Evolutionary conservation across 2,113 vertebrate species (phyloP).

Genomic region (Stigmatopora argus): DNA sequence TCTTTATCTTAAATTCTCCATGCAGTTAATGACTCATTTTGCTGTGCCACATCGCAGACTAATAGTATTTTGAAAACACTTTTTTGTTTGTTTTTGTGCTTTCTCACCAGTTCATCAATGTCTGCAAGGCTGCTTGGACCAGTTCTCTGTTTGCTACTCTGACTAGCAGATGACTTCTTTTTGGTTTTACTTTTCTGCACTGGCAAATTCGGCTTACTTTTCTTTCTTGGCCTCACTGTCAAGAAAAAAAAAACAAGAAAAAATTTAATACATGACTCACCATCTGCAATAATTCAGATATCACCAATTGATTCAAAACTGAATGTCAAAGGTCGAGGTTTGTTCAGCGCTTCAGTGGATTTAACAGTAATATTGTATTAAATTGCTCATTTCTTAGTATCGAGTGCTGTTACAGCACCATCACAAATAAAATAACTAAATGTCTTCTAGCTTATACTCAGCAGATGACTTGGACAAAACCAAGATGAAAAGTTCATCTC

Average conservation of each 20-base stretch:
- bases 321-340: too few species aligned
- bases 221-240: conserved; percentile 87
- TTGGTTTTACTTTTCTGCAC: conserved; percentile 65
- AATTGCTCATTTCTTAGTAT: too few species aligned
- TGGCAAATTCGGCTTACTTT: conserved; percentile 66
- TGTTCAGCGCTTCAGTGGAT: too few species aligned
- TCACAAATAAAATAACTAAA: too few species aligned
- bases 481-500: neutral
- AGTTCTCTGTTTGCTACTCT: conserved; percentile 62
- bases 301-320: too few species aligned
- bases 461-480: neutral
- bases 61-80: too few species aligned
- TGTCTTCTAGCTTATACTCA: neutral
- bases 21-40: too few species aligned
- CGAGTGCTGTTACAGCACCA: too few species aligned
- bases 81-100: neutral
- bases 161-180: conserved; percentile 67
- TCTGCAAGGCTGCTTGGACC: conserved; percentile 75
- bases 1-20: too few species aligned
- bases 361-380: too few species aligned
- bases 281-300: neutral
- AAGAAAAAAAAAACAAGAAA: conserved; percentile 21
- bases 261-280: neutral
- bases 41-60: too few species aligned
- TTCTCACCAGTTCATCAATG: conserved; percentile 91